Evolutionary conservation across 2,888 invertebrate species (phyloP).

Genomic region (Eristalinus aeneus): DNA sequence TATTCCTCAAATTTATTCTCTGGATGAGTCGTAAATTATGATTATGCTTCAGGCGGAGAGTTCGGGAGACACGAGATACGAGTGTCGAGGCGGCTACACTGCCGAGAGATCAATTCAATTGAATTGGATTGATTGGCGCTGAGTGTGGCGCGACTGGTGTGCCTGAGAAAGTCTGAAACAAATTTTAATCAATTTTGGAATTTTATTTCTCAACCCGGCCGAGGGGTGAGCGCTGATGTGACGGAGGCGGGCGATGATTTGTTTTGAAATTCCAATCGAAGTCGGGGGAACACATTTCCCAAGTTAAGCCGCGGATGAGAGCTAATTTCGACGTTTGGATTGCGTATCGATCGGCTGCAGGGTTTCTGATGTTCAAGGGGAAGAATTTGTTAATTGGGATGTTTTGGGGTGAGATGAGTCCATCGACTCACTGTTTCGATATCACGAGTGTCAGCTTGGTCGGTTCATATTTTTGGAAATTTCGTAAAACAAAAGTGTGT

Average conservation of each 20-base stretch:
- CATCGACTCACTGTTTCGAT: not conserved
- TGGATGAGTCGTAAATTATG: conserved; percentile 63
- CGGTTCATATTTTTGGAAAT: no score
- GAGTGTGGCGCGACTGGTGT: conserved; percentile 1
- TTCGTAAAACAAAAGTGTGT: no score
- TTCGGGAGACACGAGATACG: conserved; percentile 15
- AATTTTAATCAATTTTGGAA: conserved; percentile 59
- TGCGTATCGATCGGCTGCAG: not conserved
- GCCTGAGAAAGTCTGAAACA: conserved; percentile 45
- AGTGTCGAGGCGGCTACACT: conserved; percentile 38
- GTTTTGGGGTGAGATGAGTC: not conserved
- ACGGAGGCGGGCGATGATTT: not conserved
- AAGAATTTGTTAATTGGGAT: not conserved
- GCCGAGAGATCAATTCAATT: conserved; percentile 67
- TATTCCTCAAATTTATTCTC: conserved; percentile 61
- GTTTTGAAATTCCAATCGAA: not conserved
- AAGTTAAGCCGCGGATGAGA: not conserved
- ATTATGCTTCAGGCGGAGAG: conserved; percentile 37
- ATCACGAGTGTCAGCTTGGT: no score
- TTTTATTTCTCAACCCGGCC: not conserved
- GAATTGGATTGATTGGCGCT: conserved; percentile 64
- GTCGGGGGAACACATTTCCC: not conserved
- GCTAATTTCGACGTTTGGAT: not conserved
- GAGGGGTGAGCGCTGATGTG: not conserved
- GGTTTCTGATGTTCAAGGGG: not conserved